These are phyloP conservation scores for Brachyhypopomus occidentalis DNA, from an alignment of 2,113 vertebrate species.

Conservation along the genomic window DNA sequence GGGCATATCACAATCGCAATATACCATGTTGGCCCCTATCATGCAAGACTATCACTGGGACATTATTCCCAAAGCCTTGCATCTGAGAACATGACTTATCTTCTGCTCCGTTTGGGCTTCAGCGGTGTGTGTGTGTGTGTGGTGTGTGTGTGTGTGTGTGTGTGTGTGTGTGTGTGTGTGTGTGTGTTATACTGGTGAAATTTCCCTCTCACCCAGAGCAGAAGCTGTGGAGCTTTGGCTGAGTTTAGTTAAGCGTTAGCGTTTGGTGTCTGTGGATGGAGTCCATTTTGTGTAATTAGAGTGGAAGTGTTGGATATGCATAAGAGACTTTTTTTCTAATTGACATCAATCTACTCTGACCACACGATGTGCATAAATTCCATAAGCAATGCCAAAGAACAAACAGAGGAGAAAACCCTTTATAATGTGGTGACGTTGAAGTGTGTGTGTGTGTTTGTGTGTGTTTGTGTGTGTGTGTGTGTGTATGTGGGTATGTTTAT, in stretches of 20 bases:
- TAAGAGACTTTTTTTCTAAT: slow-evolving; percentile 45
- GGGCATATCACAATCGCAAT: too few species aligned
- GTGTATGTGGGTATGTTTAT: slow-evolving; percentile 16
- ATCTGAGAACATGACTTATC: slow-evolving; percentile 1
- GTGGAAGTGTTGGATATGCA: slow-evolving; percentile 29
- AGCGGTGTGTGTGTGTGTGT: background rate
- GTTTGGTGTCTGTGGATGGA: slow-evolving; percentile 36
- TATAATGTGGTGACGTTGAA: too few species aligned
- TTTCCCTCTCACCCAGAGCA: too few species aligned
- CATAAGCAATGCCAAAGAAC: too few species aligned
- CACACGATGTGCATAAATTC: background rate
- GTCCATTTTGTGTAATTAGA: slow-evolving; percentile 46
- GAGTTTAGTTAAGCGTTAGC: slow-evolving; percentile 45
- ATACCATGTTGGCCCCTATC: too few species aligned
- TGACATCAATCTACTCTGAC: slow-evolving; percentile 52
- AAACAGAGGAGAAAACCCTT: too few species aligned
- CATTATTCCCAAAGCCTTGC: slow-evolving; percentile 4
- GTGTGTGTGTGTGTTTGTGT: background rate
- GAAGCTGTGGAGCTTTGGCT: background rate
- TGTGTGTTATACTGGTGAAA: too few species aligned
- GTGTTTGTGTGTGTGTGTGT: slow-evolving; percentile 13
- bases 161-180: background rate
- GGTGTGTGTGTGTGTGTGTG: too few species aligned
- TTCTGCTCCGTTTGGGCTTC: background rate
- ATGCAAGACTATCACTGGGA: background rate